A percentile compares a stretch with the other conserved stretches of the same genome.
Evolutionary conservation across 2,888 invertebrate species (phyloP).

Genomic region (Cacoxenus indagator): DNA sequence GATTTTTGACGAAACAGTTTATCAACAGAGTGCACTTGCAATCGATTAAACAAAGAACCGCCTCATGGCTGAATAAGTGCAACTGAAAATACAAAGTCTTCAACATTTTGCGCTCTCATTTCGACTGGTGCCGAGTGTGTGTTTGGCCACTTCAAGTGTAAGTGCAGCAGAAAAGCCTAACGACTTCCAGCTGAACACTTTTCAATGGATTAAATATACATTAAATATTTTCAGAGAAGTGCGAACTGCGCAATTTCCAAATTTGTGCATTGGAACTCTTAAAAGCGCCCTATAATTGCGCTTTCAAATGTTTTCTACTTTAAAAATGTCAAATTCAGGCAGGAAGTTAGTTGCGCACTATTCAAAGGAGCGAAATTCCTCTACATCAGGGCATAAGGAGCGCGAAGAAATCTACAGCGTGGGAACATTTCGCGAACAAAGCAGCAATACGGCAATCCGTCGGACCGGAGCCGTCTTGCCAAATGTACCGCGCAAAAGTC

Average conservation of each 20-base stretch:
- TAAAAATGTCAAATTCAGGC: not conserved
- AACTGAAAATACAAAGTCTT: slow-evolving; percentile 9
- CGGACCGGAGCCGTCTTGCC: too few relatives aligned
- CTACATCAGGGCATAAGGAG: not conserved
- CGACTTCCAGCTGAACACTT: slow-evolving; percentile 63
- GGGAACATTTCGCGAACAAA: slow-evolving; percentile 6
- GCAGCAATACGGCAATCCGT: not conserved
- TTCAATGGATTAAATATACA: slow-evolving; percentile 47
- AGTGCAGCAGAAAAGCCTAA: slow-evolving; percentile 54
- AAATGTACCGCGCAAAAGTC: too few relatives aligned
- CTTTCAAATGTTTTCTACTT: not conserved
- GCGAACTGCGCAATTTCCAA: slow-evolving; percentile 14
- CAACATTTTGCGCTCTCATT: not conserved
- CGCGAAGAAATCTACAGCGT: slow-evolving; percentile 9
- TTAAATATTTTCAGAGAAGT: not conserved
- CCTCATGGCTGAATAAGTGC: not conserved
- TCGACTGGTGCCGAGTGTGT: not conserved
- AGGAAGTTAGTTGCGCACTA: not conserved
- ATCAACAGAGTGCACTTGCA: too few relatives aligned
- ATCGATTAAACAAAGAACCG: not conserved
- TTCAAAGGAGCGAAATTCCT: slow-evolving; percentile 5
- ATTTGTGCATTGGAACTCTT: not conserved
- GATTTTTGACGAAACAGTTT: too few relatives aligned
- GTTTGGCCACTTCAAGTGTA: slow-evolving; percentile 27
- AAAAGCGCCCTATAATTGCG: not conserved